Evolutionary conservation across 2,888 invertebrate genomes (phyloP), one percentile per base, ranked within the genome.

Genomic region (Dasypolia templi): DNA sequence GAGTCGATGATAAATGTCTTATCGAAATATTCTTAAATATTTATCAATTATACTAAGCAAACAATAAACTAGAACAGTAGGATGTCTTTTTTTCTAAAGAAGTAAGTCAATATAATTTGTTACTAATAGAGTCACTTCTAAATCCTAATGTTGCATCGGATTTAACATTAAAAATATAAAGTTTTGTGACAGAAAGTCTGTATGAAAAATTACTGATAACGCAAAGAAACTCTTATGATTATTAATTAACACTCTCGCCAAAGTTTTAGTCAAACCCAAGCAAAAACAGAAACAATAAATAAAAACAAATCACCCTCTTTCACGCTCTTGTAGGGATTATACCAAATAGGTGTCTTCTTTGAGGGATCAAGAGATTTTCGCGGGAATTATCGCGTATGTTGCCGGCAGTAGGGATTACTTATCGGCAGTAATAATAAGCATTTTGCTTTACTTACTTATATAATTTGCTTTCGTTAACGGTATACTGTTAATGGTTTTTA

Each of bases 361-460:
- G 82, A 70, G 58, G 81, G 89, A 85, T 88, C 77, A 73, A n/a
- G 59, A 68, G 87, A 77, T 83, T 86, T 81, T 63, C 61, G 72
- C 39, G 58, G 53, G 81, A 75, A 85, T 83, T 77, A 71, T 75
- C 59, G 66, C 61, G 71, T 84, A 83, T 86, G 84, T 85, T 79
- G 67, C 72, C 65, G n/a, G 71, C 74, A 68, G 79, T 61, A 72
- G 39, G 74, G 81, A 84, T 86, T 84, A 82, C 2, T 29, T 58
- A 69, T 35, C 29, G 46, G 72, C 68, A 61, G 42, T 77, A 58
- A 68, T 72, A 65, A 72, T 77, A 74, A 77, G 63, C 55, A 29
- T 26, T 17, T 71, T 62, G 22, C 7, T 62, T 14, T 67, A 14
- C 51, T 46, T 51, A 42, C 4, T 66, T 65, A 42, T 49, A 49